Evolutionary conservation across 1,140 invertebrate species (phyloP).

Genomic region (Zaprionus lachaisei): DNA sequence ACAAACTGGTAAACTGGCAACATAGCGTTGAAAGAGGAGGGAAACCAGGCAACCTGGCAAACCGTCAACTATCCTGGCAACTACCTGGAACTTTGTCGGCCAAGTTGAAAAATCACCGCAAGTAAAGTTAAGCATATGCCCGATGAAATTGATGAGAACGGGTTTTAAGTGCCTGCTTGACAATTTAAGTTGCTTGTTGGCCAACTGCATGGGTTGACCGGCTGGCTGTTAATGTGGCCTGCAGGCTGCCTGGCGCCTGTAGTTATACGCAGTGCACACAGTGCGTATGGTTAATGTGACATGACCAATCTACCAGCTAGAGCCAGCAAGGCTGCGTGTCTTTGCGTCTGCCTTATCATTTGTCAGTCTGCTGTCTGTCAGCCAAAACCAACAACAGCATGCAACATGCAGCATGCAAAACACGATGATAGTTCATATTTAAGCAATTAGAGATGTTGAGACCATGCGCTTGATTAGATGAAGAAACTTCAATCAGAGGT

Average conservation of each 20-base stretch:
- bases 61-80: conserved; percentile 36
- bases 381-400: conserved; percentile 57
- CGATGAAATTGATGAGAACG: conserved; percentile 77
- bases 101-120: conserved; percentile 78
- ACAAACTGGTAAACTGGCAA: conserved; percentile 9
- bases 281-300: conserved; percentile 78
- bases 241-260: conserved; percentile 30
- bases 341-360: conserved; percentile 17
- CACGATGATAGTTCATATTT: conserved; percentile 71
- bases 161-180: conserved; percentile 74
- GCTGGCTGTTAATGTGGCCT: conserved; percentile 40
- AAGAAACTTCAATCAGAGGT: neutral
- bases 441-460: conserved; percentile 53
- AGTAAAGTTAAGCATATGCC: conserved; percentile 81
- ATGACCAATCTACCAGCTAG: conserved; percentile 50
- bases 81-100: conserved; percentile 62
- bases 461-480: conserved; percentile 13
- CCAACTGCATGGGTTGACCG: conserved; percentile 26
- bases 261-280: conserved; percentile 66
- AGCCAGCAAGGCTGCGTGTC: conserved; percentile 16
- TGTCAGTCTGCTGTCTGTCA: conserved; percentile 11
- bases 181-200: conserved; percentile 64
- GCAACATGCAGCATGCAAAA: conserved; percentile 44
- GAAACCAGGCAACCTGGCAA: conserved; percentile 25
- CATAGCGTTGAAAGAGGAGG: neutral